phyloP scores from a whole-genome alignment of 2,888 invertebrate species.

The Ichneumoninae sp. region DNA sequence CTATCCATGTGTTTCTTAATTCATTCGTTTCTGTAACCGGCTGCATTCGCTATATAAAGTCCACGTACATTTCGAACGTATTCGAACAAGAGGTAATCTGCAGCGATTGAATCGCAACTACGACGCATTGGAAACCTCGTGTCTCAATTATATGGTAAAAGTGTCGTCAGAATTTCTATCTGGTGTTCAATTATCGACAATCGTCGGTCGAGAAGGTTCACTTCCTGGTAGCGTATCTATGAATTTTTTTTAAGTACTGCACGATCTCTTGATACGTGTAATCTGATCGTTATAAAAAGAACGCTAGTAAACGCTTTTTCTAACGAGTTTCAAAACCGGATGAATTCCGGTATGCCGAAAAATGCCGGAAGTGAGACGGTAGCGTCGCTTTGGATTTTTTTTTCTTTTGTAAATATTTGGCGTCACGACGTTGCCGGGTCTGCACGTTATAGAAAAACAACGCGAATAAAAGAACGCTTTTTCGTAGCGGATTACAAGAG shows the following conservation, averaged over 20 bases:
- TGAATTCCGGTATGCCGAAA: too few relatives aligned
- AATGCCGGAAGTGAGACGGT: background rate
- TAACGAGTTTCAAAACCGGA: too few relatives aligned
- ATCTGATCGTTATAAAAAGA: too few relatives aligned
- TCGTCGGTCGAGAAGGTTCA: background rate
- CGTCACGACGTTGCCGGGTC: too few relatives aligned
- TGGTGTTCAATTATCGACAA: background rate
- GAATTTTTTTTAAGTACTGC: too few relatives aligned
- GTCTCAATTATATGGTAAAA: background rate
- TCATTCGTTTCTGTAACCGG: background rate
- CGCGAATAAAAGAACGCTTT: background rate
- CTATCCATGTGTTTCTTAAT: background rate
- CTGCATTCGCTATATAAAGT: background rate
- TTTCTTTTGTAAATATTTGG: too few relatives aligned
- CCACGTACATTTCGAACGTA: background rate
- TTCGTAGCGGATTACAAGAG: background rate
- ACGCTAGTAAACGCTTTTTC: too few relatives aligned
- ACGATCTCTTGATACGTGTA: too few relatives aligned
- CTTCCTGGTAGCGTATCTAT: background rate
- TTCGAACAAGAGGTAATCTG: background rate
- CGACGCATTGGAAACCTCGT: background rate
- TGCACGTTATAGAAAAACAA: background rate
- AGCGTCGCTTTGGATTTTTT: too few relatives aligned
- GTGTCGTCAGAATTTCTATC: background rate
- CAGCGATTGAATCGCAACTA: background rate